Evolutionary conservation across 2,113 vertebrate genomes (phyloP).

Genomic region (Dasyprocta punctata): DNA sequence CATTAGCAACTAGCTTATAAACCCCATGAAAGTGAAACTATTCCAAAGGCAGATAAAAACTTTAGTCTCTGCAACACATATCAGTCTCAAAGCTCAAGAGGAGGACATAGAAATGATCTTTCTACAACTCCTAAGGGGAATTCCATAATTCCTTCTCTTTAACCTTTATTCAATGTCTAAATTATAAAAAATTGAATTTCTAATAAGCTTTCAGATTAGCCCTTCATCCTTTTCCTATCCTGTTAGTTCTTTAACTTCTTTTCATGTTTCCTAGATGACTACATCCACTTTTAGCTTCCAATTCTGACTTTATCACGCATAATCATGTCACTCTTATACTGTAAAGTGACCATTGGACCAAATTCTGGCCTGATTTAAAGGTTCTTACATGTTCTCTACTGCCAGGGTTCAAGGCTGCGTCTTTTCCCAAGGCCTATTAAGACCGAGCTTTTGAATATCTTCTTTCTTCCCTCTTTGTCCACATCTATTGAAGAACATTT

Average conservation of each 20-base stretch:
- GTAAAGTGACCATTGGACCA: not conserved
- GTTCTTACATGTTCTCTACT: not conserved
- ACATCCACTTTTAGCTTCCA: not conserved
- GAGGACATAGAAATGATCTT: not conserved
- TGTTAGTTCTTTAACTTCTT: not conserved
- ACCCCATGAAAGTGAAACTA: not conserved
- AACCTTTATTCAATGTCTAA: not conserved
- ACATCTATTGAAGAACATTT: not conserved
- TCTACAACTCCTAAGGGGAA: not conserved
- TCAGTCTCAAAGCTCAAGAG: not conserved
- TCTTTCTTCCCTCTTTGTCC: not conserved
- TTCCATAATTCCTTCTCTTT: not conserved
- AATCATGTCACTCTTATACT: not conserved
- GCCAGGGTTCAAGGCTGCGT: not conserved
- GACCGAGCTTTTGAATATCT: not conserved
- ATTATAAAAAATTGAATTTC: not conserved
- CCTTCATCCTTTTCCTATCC: not conserved
- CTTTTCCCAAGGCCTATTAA: not conserved
- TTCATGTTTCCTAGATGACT: not conserved
- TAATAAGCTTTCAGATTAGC: not conserved
- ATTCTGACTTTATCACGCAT: not conserved
- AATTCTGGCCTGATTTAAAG: not conserved
- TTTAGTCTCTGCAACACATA: not conserved
- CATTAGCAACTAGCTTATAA: not conserved
- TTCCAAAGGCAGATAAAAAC: not conserved